A percentile compares a stretch with the other conserved stretches of the same genome.
phyloP scores from a whole-genome alignment of 1,140 invertebrate species.

The Polypedilum pembai region DNA sequence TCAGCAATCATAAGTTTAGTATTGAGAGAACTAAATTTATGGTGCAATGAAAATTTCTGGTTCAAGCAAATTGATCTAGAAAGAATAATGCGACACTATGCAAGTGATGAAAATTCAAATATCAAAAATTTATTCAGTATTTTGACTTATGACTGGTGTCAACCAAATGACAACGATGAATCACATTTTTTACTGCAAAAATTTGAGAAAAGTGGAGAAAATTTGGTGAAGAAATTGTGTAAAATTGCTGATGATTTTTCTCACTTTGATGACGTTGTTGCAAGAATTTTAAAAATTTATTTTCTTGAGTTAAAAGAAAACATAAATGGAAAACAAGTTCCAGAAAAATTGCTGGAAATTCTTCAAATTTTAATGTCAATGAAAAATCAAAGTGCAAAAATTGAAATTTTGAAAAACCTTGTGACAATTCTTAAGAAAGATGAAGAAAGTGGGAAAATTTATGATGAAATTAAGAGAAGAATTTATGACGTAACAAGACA shows the following conservation, averaged over 20 bases:
- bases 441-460: background rate
- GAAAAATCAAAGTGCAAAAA: background rate
- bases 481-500: background rate
- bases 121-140: background rate
- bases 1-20: background rate
- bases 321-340: background rate
- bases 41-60: background rate
- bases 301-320: background rate
- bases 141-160: constrained; percentile 9
- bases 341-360: background rate
- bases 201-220: background rate
- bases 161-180: background rate
- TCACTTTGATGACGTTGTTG: background rate
- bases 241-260: background rate
- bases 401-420: background rate
- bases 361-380: background rate
- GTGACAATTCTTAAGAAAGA: background rate
- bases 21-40: background rate
- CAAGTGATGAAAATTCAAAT: background rate
- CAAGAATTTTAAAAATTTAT: background rate
- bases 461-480: background rate
- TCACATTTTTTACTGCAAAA: background rate
- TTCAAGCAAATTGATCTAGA: background rate
- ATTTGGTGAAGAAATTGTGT: background rate
- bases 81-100: background rate